Evolutionary conservation across 2,888 invertebrate genomes (phyloP).

Genomic region (Scelioninae gen. 2): DNA sequence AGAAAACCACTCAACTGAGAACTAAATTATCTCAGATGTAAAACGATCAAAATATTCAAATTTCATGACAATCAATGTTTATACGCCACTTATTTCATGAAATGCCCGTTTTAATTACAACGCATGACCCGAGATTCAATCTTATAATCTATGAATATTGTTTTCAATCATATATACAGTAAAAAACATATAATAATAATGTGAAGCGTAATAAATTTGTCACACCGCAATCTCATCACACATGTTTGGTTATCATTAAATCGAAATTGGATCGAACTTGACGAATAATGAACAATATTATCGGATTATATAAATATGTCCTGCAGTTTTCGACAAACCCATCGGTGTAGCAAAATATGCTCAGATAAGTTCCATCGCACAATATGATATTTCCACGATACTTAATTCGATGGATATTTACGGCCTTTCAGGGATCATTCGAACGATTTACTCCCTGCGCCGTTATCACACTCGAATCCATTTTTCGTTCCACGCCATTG

Average conservation of each 20-base stretch:
- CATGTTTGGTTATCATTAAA: too few species aligned
- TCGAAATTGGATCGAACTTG: slow-evolving; percentile 9
- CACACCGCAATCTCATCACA: too few species aligned
- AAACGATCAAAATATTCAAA: too few species aligned
- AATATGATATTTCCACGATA: slow-evolving; percentile 48
- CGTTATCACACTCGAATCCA: slow-evolving; percentile 54
- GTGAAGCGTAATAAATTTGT: too few species aligned
- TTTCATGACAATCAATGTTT: too few species aligned
- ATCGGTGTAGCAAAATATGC: slow-evolving; percentile 33
- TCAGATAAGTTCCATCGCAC: slow-evolving; percentile 35
- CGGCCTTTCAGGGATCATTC: slow-evolving; percentile 55
- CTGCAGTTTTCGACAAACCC: slow-evolving; percentile 13
- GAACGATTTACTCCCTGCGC: slow-evolving; percentile 51
- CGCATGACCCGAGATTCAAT: too few species aligned
- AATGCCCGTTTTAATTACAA: not conserved
- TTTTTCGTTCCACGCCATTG: slow-evolving; percentile 56
- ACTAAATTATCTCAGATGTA: too few species aligned
- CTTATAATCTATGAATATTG: too few species aligned
- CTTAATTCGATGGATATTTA: slow-evolving; percentile 54
- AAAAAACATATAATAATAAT: too few species aligned
- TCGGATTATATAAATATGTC: slow-evolving; percentile 10
- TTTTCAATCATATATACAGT: too few species aligned
- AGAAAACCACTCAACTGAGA: too few species aligned
- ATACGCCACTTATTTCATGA: too few species aligned
- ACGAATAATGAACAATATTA: slow-evolving; percentile 9